phyloP scores from a whole-genome alignment of 1,140 invertebrate species.

The Neotoxoptera formosana region DNA sequence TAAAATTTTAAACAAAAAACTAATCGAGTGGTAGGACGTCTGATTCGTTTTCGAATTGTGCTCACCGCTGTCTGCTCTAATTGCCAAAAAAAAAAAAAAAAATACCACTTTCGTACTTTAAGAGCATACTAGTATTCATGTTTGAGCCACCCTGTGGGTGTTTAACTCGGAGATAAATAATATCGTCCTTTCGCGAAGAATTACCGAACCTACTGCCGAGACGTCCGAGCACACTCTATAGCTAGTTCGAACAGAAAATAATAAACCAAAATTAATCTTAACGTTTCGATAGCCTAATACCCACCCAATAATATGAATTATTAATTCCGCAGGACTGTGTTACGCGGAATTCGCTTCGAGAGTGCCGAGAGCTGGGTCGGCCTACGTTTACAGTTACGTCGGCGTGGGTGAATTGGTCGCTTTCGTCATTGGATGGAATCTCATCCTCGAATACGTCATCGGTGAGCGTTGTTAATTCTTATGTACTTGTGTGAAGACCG shows the following conservation, averaged over 20 bases:
- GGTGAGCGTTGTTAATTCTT: slow-evolving; percentile 67
- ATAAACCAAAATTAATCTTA: neutral
- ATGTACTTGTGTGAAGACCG: too few species aligned
- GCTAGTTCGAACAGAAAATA: neutral
- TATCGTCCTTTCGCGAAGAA: neutral
- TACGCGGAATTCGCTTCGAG: slow-evolving; percentile 89
- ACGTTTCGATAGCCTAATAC: neutral
- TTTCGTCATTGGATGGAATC: slow-evolving; percentile 87
- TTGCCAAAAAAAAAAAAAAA: too few species aligned
- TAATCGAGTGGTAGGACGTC: neutral
- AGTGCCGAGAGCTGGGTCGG: slow-evolving; percentile 85
- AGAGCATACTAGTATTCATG: neutral
- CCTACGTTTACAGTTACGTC: slow-evolving; percentile 89
- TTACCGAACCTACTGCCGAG: neutral
- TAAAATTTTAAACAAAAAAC: neutral
- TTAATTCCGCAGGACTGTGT: slow-evolving; percentile 72
- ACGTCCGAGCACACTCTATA: too few species aligned
- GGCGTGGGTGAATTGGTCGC: slow-evolving; percentile 84
- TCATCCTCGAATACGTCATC: slow-evolving; percentile 89
- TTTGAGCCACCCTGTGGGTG: too few species aligned
- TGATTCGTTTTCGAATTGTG: too few species aligned
- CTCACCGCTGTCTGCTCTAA: too few species aligned
- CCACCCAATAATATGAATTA: neutral
- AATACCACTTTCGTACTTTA: neutral
- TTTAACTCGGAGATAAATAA: neutral